These are phyloP conservation scores for Cyanoramphus novaezelandiae DNA, from an alignment of 2,113 vertebrate genomes.

Conservation along the genomic window DNA sequence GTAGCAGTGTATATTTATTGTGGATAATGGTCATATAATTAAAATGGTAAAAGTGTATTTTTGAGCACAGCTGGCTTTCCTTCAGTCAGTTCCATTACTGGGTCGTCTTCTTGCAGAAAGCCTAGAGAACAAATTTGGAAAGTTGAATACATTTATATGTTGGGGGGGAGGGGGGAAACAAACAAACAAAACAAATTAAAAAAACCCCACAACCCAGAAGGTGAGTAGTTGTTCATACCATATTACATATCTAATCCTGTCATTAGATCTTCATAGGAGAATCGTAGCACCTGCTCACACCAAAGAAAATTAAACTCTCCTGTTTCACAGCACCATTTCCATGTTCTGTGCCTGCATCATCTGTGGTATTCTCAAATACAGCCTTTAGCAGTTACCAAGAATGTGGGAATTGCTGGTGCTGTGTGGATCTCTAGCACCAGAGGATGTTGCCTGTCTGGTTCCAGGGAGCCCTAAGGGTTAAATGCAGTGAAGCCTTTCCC, in stretches of 20 bases:
- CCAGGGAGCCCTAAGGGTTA: constrained; percentile 40
- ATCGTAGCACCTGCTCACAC: neutral
- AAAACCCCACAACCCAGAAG: neutral
- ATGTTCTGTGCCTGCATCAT: neutral
- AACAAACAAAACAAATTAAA: neutral
- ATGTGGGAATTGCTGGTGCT: rapidly evolving
- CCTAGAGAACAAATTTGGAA: neutral
- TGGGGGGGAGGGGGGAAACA: neutral
- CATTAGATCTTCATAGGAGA: neutral
- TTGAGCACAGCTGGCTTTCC: neutral
- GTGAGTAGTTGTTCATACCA: neutral
- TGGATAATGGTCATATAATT: neutral
- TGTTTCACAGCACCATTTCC: neutral
- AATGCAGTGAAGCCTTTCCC: constrained; percentile 5
- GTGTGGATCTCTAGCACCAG: neutral
- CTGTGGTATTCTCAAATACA: neutral
- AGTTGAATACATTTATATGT: neutral
- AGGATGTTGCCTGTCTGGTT: neutral
- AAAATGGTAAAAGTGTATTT: neutral
- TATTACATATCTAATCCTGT: neutral
- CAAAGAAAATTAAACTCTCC: neutral
- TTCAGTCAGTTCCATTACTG: neutral
- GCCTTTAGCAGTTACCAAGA: neutral
- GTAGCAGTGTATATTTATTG: neutral
- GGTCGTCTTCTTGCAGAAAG: neutral